These are phyloP conservation scores for Oscheius onirici DNA, from an alignment of 2,888 invertebrate genomes.

Conservation along the genomic window DNA sequence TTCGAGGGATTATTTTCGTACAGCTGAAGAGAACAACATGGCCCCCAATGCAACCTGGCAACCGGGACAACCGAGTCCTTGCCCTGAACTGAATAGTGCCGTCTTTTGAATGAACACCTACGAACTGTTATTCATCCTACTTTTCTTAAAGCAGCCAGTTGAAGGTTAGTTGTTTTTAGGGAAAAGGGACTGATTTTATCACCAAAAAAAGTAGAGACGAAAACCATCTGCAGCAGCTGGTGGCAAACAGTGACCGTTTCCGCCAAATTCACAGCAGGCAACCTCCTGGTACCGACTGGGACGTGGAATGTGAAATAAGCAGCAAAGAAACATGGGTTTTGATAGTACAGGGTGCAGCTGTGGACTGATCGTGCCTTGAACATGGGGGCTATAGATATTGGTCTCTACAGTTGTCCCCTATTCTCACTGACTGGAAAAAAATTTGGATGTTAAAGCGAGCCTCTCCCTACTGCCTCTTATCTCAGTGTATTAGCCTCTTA, in stretches of 20 bases:
- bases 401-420: no score
- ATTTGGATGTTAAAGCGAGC: no score
- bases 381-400: no score
- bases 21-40: constrained; percentile 6
- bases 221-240: constrained; percentile 18
- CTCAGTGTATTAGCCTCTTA: no score
- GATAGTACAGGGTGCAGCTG: neutral
- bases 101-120: constrained; percentile 1
- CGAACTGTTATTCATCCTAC: constrained; percentile 2
- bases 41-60: constrained; percentile 4
- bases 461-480: no score
- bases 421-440: no score
- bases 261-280: no score
- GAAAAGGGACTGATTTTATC: neutral
- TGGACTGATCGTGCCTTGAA: no score
- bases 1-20: constrained; percentile 9
- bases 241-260: neutral
- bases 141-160: neutral
- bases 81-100: neutral
- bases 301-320: no score
- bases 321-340: neutral
- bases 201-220: neutral
- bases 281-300: no score
- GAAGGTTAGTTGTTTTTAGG: neutral
- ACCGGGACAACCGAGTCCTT: neutral